Percentiles rank a stretch among this genome's conserved stretches.
Evolutionary conservation across 2,888 invertebrate species (phyloP).

Genomic region (Zaprionus obscuricornis): DNA sequence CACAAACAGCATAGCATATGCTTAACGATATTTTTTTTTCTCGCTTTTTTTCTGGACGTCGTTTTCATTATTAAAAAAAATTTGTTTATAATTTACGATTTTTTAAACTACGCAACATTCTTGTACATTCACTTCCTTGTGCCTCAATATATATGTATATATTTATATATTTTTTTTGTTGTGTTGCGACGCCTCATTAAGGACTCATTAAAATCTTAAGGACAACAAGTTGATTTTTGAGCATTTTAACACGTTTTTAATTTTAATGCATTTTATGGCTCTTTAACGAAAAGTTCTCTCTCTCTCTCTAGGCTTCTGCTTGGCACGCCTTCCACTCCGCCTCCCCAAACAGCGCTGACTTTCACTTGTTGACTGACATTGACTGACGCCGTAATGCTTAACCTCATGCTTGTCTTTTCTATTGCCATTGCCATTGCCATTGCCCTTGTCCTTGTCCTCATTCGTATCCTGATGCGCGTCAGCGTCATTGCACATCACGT

Average conservation of each 20-base stretch:
- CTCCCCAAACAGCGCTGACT: constrained; percentile 42
- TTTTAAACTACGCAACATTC: constrained; percentile 42
- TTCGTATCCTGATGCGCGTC: constrained; percentile 41
- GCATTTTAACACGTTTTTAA: constrained; percentile 81
- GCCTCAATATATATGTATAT: constrained; percentile 7
- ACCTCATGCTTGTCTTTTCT: too few relatives aligned
- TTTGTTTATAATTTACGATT: constrained; percentile 66
- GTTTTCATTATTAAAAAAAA: constrained; percentile 64
- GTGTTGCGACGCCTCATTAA: constrained; percentile 56
- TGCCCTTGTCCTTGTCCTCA: too few relatives aligned
- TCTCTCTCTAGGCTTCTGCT: background rate
- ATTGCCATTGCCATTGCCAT: too few relatives aligned
- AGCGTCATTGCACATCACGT: constrained; percentile 64
- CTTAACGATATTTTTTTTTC: constrained; percentile 22
- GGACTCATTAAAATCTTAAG: constrained; percentile 60
- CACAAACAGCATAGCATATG: constrained; percentile 67
- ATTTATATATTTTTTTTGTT: constrained; percentile 8
- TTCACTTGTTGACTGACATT: constrained; percentile 73
- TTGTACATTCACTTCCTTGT: constrained; percentile 1
- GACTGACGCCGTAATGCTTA: constrained; percentile 20
- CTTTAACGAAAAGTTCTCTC: constrained; percentile 51
- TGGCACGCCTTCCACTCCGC: too few relatives aligned
- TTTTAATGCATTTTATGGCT: constrained; percentile 79
- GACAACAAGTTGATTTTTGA: constrained; percentile 46
- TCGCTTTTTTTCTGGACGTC: background rate